Evolutionary conservation across 2,113 vertebrate species (phyloP).

Genomic region (Stomatorhinus ivindoensis): DNA sequence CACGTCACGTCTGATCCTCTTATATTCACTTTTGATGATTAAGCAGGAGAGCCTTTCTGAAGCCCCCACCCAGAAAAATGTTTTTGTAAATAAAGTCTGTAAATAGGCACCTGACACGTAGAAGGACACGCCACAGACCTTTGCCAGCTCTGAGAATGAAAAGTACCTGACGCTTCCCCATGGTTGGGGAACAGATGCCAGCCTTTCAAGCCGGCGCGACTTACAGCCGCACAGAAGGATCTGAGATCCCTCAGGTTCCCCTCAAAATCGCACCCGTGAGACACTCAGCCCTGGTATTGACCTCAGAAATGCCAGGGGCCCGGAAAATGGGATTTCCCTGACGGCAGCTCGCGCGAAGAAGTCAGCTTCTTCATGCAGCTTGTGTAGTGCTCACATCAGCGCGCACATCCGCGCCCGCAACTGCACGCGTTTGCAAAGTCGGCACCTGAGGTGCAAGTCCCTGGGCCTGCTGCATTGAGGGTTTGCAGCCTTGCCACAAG

Average conservation of each 20-base stretch:
- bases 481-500: not conserved
- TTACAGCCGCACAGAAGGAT: not conserved
- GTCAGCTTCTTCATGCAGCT: not conserved
- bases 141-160: not conserved
- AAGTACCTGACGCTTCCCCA: not conserved
- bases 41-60: not conserved
- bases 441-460: not conserved
- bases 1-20: not conserved
- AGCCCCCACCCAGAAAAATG: not conserved
- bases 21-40: not conserved
- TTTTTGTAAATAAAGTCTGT: not conserved
- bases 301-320: not conserved
- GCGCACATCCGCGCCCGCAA: not conserved
- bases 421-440: not conserved
- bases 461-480: not conserved
- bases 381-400: not conserved
- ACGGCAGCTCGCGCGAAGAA: not conserved
- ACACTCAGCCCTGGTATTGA: not conserved
- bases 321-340: not conserved
- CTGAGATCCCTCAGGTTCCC: not conserved
- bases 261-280: not conserved
- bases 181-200: not conserved
- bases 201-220: not conserved
- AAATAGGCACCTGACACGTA: not conserved
- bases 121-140: not conserved